Evolutionary conservation across 2,888 invertebrate species (phyloP).

Genomic region (Sarcophaga caerulescens): DNA sequence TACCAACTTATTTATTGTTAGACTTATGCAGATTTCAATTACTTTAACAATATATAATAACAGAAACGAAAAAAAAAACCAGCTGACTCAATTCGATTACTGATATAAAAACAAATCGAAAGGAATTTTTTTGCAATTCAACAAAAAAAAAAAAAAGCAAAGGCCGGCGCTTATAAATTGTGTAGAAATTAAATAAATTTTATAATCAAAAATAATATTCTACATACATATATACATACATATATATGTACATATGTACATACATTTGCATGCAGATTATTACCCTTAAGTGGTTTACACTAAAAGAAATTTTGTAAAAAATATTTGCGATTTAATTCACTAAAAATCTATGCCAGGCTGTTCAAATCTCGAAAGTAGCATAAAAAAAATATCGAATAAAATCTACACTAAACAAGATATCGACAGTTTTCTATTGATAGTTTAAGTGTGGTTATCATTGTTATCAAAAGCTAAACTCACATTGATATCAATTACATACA

Average conservation of each 20-base stretch:
- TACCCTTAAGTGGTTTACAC: not conserved
- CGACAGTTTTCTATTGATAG: constrained; percentile 10
- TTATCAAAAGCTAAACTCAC: constrained; percentile 30
- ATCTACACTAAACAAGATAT: too few relatives aligned
- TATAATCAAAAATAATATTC: not conserved
- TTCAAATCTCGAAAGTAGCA: not conserved
- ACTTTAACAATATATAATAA: too few relatives aligned
- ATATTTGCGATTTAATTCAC: not conserved
- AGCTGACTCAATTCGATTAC: not conserved
- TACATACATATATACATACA: not conserved
- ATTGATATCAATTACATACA: constrained; percentile 21
- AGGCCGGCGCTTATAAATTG: constrained; percentile 2
- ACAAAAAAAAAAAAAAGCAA: not conserved
- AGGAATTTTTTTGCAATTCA: not conserved
- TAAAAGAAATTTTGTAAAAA: not conserved
- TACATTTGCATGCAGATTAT: not conserved
- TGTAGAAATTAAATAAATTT: not conserved
- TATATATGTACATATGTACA: too few relatives aligned
- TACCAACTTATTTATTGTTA: too few relatives aligned
- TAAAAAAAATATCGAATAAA: too few relatives aligned
- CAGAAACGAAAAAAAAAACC: not conserved
- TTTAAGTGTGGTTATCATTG: constrained; percentile 9
- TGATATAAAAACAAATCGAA: not conserved
- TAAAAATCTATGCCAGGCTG: constrained; percentile 26
- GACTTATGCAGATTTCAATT: too few relatives aligned